Percentiles rank a stretch among this genome's conserved stretches.
Conservation (phyloP, 2,888 invertebrate species). For the Rhamphomyia laevipes region DNA sequence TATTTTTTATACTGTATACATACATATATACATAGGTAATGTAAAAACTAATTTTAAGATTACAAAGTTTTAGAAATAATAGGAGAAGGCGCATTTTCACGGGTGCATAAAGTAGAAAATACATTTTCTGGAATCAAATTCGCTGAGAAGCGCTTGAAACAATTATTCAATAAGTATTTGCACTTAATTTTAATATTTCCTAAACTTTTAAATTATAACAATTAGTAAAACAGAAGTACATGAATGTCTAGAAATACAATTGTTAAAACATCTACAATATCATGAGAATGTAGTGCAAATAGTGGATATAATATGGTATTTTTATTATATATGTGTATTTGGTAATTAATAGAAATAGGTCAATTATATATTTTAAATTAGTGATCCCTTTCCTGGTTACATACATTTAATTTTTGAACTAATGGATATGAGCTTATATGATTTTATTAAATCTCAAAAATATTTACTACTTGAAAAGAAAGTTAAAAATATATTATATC, state of each 20-base stretch:
- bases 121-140: conserved; percentile 41
- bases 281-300: conserved; percentile 52
- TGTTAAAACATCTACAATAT: conserved; percentile 44
- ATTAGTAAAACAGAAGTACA: conserved; percentile 38
- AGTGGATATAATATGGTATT: conserved; percentile 49
- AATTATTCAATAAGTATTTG: conserved; percentile 43
- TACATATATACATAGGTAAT: too few relatives aligned
- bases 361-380: conserved; percentile 22
- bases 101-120: conserved; percentile 53
- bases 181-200: conserved; percentile 5
- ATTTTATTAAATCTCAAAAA: conserved; percentile 44
- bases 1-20: too few relatives aligned
- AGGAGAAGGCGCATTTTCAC: conserved; percentile 59
- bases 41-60: conserved; percentile 35
- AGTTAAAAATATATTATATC: conserved; percentile 47
- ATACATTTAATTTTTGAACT: conserved; percentile 52
- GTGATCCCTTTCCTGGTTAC: conserved; percentile 46
- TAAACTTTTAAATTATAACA: neutral
- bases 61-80: conserved; percentile 52
- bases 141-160: conserved; percentile 54
- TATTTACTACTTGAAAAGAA: conserved; percentile 41
- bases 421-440: conserved; percentile 59
- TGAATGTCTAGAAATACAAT: conserved; percentile 47
- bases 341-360: too few relatives aligned
- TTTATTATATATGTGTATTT: neutral